Percentiles rank a stretch among this genome's conserved stretches.
Conservation (phyloP, 2,113 vertebrate genomes). For the Phocoena sinus region DNA sequence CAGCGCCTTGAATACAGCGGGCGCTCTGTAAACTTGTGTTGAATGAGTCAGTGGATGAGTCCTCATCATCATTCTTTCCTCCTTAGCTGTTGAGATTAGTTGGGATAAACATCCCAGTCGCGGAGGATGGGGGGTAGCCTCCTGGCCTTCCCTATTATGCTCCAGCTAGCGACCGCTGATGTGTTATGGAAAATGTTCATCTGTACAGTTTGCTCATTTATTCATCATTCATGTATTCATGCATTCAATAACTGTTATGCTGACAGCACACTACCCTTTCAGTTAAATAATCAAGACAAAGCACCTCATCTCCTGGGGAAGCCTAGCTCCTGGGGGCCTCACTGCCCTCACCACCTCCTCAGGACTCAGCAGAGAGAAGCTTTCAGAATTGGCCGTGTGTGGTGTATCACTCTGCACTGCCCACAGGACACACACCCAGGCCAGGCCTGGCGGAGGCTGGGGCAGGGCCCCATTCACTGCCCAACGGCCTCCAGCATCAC, state of each 20-base stretch:
- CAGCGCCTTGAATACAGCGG: not conserved
- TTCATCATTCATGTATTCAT: not conserved
- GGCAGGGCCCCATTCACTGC: not conserved
- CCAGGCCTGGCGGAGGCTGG: not conserved
- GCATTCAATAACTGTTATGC: not conserved
- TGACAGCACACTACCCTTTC: not conserved
- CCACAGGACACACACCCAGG: not conserved
- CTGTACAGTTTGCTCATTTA: not conserved
- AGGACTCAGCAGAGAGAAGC: not conserved
- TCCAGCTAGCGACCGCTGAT: not conserved
- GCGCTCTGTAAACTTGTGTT: not conserved
- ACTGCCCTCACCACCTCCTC: not conserved
- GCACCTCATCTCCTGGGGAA: not conserved
- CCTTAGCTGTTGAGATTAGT: not conserved
- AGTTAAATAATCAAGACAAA: not conserved
- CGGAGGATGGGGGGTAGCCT: not conserved
- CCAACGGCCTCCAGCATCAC: not conserved
- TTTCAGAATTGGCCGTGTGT: not conserved
- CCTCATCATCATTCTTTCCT: not conserved
- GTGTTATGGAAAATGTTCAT: not conserved
- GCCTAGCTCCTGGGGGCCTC: not conserved
- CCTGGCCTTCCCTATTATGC: not conserved
- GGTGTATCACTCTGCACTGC: not conserved
- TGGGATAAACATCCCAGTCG: not conserved
- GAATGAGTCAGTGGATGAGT: not conserved